A percentile compares a stretch with the other conserved stretches of the same genome.
These are phyloP conservation scores for Pocota personata DNA, from an alignment of 2,888 invertebrate species.

Conservation along the genomic window DNA sequence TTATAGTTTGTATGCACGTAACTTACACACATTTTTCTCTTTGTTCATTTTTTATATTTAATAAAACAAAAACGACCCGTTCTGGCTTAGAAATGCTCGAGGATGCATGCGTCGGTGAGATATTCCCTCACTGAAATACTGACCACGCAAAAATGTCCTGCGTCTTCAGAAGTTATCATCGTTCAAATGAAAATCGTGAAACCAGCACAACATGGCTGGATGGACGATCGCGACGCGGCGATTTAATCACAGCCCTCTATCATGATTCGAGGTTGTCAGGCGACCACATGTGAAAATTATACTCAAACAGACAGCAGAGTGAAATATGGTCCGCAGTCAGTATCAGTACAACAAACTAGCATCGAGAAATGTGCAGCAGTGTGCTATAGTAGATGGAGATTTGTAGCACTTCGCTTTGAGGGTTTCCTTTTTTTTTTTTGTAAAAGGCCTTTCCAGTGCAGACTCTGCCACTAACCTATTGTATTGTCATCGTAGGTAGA, in stretches of 20 bases:
- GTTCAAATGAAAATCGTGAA: constrained; percentile 44
- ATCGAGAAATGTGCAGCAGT: constrained; percentile 38
- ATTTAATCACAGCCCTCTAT: constrained; percentile 71
- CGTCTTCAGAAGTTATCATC: constrained; percentile 57
- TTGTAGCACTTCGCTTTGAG: constrained; percentile 44
- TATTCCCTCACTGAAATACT: constrained; percentile 59
- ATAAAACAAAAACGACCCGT: constrained; percentile 41
- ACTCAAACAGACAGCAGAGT: constrained; percentile 73
- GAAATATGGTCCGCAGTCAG: constrained; percentile 64
- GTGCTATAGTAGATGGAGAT: constrained; percentile 28
- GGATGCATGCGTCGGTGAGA: constrained; percentile 65
- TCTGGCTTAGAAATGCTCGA: constrained; percentile 57
- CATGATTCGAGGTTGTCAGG: constrained; percentile 72
- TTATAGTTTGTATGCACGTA: constrained; percentile 76
- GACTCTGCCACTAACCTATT: constrained; percentile 44
- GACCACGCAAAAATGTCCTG: constrained; percentile 66
- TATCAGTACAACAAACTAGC: constrained; percentile 46
- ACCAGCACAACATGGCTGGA: constrained; percentile 13
- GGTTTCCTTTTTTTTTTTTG: background rate
- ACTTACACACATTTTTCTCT: constrained; percentile 73
- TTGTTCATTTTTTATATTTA: constrained; percentile 70
- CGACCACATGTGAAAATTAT: constrained; percentile 73
- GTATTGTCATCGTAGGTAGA: constrained; percentile 55
- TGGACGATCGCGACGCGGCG: constrained; percentile 44
- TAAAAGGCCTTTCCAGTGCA: background rate